phyloP scores from a whole-genome alignment of 2,113 vertebrate genomes.

The Atherinomorus stipes region DNA sequence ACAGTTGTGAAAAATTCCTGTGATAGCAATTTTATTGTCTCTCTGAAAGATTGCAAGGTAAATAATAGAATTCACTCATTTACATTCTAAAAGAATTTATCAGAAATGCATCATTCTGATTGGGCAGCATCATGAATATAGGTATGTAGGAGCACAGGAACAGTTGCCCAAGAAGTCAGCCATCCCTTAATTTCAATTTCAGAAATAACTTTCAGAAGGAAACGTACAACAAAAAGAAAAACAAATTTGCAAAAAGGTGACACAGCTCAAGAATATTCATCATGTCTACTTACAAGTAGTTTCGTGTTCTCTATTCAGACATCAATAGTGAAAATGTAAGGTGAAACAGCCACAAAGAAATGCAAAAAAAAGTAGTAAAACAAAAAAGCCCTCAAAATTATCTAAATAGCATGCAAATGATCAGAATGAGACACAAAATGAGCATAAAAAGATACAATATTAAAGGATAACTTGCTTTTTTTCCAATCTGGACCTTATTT shows the following conservation, averaged over 20 bases:
- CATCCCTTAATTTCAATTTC: too few species aligned
- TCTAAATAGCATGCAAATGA: not conserved
- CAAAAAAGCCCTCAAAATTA: not conserved
- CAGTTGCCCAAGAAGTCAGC: not conserved
- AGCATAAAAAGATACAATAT: not conserved
- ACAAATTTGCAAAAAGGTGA: not conserved
- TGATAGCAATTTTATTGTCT: constrained; percentile 4
- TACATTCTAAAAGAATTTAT: not conserved
- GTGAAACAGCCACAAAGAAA: too few species aligned
- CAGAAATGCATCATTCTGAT: not conserved
- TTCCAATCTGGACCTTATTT: too few species aligned
- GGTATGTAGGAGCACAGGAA: not conserved
- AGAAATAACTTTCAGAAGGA: not conserved
- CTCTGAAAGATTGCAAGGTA: not conserved
- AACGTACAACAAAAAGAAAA: not conserved
- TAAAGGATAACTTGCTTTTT: too few species aligned
- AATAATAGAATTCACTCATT: constrained; percentile 1
- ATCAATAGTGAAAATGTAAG: too few species aligned
- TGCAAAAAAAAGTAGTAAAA: not conserved
- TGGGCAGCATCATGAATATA: not conserved
- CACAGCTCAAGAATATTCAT: not conserved
- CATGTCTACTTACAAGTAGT: too few species aligned
- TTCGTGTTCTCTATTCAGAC: too few species aligned
- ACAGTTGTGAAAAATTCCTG: not conserved
- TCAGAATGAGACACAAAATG: not conserved